Conservation (phyloP, 2,888 invertebrate genomes). For the Pterostichus niger region DNA sequence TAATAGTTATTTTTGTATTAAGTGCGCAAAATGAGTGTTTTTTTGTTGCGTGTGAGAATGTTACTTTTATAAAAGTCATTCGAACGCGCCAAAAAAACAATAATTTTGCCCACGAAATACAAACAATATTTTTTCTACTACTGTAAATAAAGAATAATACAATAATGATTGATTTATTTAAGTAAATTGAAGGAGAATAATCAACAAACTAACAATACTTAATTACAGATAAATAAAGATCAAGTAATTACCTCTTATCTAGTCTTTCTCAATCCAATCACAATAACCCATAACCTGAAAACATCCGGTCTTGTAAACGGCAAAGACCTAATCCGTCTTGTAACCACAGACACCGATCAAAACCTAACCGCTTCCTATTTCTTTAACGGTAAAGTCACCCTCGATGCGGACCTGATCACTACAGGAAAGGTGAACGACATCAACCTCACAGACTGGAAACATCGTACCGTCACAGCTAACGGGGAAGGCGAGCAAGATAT, state of each 20-base stretch:
- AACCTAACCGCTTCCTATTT: slow-evolving; percentile 72
- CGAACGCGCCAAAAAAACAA: too few species aligned
- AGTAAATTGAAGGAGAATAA: too few species aligned
- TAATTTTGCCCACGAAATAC: too few species aligned
- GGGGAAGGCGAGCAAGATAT: slow-evolving; percentile 75
- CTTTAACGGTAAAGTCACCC: slow-evolving; percentile 72
- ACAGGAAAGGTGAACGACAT: slow-evolving; percentile 74
- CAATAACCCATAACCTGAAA: slow-evolving; percentile 73
- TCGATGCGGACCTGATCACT: slow-evolving; percentile 71
- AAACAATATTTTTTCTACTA: too few species aligned
- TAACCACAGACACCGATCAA: slow-evolving; percentile 75
- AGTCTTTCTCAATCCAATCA: slow-evolving; percentile 74
- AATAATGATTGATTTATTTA: too few species aligned
- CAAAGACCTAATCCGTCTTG: slow-evolving; percentile 74
- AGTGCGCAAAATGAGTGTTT: too few species aligned
- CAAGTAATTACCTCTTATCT: slow-evolving; percentile 76
- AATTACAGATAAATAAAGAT: slow-evolving; percentile 70
- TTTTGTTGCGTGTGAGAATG: too few species aligned
- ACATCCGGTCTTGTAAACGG: slow-evolving; percentile 75
- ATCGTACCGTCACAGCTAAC: slow-evolving; percentile 73
- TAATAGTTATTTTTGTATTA: too few species aligned
- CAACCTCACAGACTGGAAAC: slow-evolving; percentile 77
- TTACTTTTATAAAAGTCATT: too few species aligned
- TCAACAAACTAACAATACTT: slow-evolving; percentile 37
- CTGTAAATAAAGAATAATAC: too few species aligned